A percentile compares a stretch with the other conserved stretches of the same genome.
Conservation (phyloP, 2,888 invertebrate genomes). For the Agrochola macilenta region DNA sequence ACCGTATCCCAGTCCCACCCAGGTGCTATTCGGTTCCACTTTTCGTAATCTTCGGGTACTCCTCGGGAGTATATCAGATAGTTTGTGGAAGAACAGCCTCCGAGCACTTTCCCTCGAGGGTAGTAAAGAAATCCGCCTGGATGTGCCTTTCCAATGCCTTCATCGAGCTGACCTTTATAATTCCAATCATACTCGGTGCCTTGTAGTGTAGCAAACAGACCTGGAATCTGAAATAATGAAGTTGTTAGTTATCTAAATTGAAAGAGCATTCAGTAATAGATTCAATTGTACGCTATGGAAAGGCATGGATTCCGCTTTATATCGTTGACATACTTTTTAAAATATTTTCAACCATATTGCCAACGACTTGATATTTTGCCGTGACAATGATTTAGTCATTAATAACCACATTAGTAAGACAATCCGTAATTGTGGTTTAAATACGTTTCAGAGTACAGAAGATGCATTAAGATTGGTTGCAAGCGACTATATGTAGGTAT, state of each 20-base stretch:
- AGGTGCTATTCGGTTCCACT: constrained; percentile 73
- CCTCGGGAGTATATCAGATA: constrained; percentile 77
- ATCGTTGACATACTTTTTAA: not conserved
- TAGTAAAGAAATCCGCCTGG: constrained; percentile 61
- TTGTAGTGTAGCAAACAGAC: constrained; percentile 71
- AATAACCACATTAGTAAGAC: constrained; percentile 5
- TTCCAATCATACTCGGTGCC: constrained; percentile 77
- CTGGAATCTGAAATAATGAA: constrained; percentile 72
- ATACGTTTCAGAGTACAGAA: not conserved
- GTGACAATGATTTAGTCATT: not conserved
- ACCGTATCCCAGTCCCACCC: constrained; percentile 79
- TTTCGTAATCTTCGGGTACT: constrained; percentile 75
- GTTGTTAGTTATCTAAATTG: not conserved
- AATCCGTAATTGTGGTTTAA: constrained; percentile 13
- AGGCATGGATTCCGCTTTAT: not conserved
- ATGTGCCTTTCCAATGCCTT: constrained; percentile 72
- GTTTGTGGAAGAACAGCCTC: constrained; percentile 77
- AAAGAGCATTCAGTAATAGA: not conserved
- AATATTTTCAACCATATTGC: not conserved
- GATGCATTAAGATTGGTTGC: not conserved
- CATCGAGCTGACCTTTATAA: constrained; percentile 68
- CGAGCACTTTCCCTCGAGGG: constrained; percentile 77
- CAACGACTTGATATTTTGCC: not conserved
- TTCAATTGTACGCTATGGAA: not conserved
- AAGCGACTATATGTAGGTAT: not conserved